phyloP scores from a whole-genome alignment of 2,113 vertebrate species.

The Clarias magur region DNA sequence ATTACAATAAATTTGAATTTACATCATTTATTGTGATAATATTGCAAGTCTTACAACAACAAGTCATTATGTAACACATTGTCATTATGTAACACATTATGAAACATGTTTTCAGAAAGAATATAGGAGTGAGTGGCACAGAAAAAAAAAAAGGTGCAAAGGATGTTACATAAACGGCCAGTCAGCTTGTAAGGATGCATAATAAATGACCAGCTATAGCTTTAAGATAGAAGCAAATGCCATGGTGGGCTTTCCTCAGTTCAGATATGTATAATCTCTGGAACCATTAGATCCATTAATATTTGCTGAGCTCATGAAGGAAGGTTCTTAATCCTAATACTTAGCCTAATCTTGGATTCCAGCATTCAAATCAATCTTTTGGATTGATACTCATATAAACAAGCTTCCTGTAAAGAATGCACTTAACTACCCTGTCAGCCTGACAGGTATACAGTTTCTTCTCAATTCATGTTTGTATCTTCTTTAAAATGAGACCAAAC shows the following conservation, averaged over 20 bases:
- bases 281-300: neutral
- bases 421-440: neutral
- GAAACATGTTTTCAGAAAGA: slow-evolving; percentile 58
- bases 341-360: neutral
- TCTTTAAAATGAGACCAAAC: neutral
- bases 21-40: slow-evolving; percentile 67
- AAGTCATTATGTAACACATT: slow-evolving; percentile 71
- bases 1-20: slow-evolving; percentile 36
- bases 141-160: slow-evolving; percentile 25
- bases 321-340: neutral
- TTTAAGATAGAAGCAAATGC: slow-evolving; percentile 17
- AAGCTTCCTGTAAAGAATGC: neutral
- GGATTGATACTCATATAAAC: neutral
- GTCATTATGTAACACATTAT: slow-evolving; percentile 69
- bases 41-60: slow-evolving; percentile 66
- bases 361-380: neutral
- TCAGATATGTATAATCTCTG: neutral
- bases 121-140: slow-evolving; percentile 53
- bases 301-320: neutral
- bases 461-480: neutral
- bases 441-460: neutral
- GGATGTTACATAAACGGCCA: neutral
- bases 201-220: neutral
- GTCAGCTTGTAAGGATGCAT: neutral
- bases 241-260: neutral